Percentiles rank a stretch among this genome's conserved stretches.
These are phyloP conservation scores for Gymnocypris eckloni DNA, from an alignment of 2,797 vertebrate genomes.

Conservation along the genomic window DNA sequence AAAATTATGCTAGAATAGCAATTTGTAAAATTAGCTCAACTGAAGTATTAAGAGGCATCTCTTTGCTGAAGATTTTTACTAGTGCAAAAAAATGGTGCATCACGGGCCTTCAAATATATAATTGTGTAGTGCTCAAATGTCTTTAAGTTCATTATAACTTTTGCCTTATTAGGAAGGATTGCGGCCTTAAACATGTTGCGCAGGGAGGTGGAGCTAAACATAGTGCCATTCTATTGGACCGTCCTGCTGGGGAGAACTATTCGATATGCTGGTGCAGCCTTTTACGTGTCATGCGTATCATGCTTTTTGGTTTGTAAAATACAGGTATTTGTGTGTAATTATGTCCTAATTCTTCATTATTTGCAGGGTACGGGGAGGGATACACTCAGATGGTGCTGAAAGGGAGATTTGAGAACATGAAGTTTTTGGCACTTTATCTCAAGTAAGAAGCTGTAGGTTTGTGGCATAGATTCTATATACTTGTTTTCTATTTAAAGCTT, in stretches of 20 bases:
- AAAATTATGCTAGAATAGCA: too few relatives aligned
- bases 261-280: slow-evolving; percentile 80
- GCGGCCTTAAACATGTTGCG: slow-evolving; percentile 85
- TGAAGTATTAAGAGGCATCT: not conserved
- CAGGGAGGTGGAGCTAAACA: slow-evolving; percentile 71
- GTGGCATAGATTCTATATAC: not conserved
- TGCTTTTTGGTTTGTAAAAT: not conserved
- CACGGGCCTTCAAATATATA: not conserved
- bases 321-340: not conserved
- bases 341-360: not conserved
- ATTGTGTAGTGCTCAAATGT: not conserved
- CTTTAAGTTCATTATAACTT: not conserved
- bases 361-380: slow-evolving; percentile 81
- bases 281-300: not conserved
- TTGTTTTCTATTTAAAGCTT: not conserved
- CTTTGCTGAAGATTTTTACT: not conserved
- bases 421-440: slow-evolving; percentile 86
- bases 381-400: slow-evolving; percentile 83
- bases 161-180: slow-evolving; percentile 72
- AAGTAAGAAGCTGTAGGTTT: slow-evolving; percentile 74
- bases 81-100: not conserved
- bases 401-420: slow-evolving; percentile 78
- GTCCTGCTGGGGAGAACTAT: slow-evolving; percentile 81
- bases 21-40: too few relatives aligned
- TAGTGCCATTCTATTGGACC: slow-evolving; percentile 89